These are phyloP conservation scores for Ornithoptera alexandrae DNA, from an alignment of 2,888 invertebrate genomes.

Conservation along the genomic window DNA sequence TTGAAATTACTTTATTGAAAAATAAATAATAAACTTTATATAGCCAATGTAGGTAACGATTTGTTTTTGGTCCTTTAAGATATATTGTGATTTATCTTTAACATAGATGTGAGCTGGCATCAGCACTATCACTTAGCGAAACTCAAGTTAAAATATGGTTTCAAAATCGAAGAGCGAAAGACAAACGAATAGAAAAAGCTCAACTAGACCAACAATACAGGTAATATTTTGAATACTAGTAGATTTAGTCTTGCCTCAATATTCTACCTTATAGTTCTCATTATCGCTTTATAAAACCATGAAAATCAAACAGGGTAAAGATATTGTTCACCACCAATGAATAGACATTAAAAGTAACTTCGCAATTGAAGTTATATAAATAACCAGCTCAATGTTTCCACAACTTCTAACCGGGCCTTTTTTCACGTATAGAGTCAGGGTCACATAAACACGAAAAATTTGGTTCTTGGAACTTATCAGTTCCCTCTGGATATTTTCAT, in stretches of 20 bases:
- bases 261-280: background rate
- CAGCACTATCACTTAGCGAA: constrained; percentile 94
- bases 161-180: constrained; percentile 97
- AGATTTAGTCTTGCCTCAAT: background rate
- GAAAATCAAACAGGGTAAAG: too few relatives aligned
- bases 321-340: too few relatives aligned
- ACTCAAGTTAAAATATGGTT: constrained; percentile 98
- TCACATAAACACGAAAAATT: too few relatives aligned
- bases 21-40: background rate
- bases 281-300: background rate
- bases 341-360: too few relatives aligned
- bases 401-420: too few relatives aligned
- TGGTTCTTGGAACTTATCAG: too few relatives aligned
- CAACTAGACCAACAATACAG: constrained; percentile 96
- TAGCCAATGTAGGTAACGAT: background rate
- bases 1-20: background rate
- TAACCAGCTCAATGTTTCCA: too few relatives aligned
- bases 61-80: background rate
- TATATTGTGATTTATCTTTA: constrained; percentile 1
- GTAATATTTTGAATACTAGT: constrained; percentile 66
- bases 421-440: too few relatives aligned
- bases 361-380: too few relatives aligned
- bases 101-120: constrained; percentile 92
- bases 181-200: constrained; percentile 97
- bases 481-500: too few relatives aligned